phyloP scores from a whole-genome alignment of 2,797 vertebrate species.

The Xenops minutus region DNA sequence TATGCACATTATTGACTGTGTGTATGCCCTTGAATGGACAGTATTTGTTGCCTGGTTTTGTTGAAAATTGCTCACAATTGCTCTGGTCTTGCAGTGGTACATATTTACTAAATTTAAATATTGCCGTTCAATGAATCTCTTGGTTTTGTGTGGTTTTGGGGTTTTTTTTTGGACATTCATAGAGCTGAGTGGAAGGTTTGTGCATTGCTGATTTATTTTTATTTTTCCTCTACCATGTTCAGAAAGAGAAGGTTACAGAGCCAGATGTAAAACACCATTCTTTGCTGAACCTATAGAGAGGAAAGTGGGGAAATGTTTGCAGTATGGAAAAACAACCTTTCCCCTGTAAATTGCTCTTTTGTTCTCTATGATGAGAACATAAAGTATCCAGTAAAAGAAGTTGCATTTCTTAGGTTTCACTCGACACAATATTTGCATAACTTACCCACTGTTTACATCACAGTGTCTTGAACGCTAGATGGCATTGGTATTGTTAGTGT shows the following conservation, averaged over 20 bases:
- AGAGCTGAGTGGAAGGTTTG: not conserved
- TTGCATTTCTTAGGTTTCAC: not conserved
- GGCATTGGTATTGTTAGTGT: slow-evolving; percentile 14
- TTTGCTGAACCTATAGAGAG: not conserved
- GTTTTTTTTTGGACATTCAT: not conserved
- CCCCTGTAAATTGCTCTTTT: not conserved
- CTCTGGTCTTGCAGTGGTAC: not conserved
- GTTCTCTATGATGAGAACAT: not conserved
- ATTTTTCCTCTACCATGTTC: not conserved
- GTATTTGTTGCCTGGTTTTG: not conserved
- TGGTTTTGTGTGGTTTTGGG: not conserved
- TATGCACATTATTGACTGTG: not conserved
- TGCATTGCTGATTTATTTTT: not conserved
- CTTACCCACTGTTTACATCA: not conserved
- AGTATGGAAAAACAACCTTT: not conserved
- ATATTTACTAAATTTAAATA: not conserved
- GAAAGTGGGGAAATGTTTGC: not conserved
- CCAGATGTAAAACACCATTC: not conserved
- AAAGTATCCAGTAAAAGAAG: not conserved
- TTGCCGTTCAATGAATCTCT: not conserved
- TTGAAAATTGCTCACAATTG: not conserved
- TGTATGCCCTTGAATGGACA: not conserved
- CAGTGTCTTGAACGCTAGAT: not conserved
- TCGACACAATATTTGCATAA: not conserved
- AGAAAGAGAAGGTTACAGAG: not conserved